Base-by-base conservation (phyloP, 2,113 vertebrate species). In the Canis aureus region DNA sequence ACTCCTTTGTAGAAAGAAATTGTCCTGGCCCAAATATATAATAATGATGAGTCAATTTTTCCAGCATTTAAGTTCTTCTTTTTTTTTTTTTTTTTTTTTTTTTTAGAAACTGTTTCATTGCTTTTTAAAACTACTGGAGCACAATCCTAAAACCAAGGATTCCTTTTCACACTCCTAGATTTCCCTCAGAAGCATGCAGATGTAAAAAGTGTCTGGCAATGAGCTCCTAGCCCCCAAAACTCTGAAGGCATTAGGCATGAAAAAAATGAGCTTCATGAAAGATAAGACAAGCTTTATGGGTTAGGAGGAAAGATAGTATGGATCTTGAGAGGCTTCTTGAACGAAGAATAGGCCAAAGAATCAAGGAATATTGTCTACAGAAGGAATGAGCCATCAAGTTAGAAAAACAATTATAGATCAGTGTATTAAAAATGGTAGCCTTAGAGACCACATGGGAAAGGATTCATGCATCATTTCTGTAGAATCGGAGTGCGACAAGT, bases 111-210 rank as follows among this genome's bases (percentile, higher is more conserved):
- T 17, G 62, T 25, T 43, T 27, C 11, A 32, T 38, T 62, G 60
- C 13, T 29, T 90, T 87, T 81, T 66, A 1, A 8, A 93, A 81
- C 15, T 22, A 43, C 16, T 43, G 2, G 80, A 92, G 23, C 20
- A 73, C 11, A 11, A 73, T 3, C 22, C 10, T 53, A 35, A 81
- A 16, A 49, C 16, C 29, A 69, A 57, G 5, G 0, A 0, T 43
- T 80, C 19, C 0, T 38, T 71, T 91, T 83, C 32, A 59, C 1
- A 64, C 3, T 49, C 8, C 60, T 20, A 73, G 22, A 64, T 7
- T 59, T 84, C 17, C 13, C 66, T 5, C 1, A 91, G n/a, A 95
- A 74, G 1, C 15, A 38, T 17, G 1, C 1, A 6, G 11, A 35
- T 57, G 2, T 55, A 43, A 62, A 64, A 57, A 27, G 27, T 64